phyloP scores from a whole-genome alignment of 2,113 vertebrate species.

The Thymallus thymallus region DNA sequence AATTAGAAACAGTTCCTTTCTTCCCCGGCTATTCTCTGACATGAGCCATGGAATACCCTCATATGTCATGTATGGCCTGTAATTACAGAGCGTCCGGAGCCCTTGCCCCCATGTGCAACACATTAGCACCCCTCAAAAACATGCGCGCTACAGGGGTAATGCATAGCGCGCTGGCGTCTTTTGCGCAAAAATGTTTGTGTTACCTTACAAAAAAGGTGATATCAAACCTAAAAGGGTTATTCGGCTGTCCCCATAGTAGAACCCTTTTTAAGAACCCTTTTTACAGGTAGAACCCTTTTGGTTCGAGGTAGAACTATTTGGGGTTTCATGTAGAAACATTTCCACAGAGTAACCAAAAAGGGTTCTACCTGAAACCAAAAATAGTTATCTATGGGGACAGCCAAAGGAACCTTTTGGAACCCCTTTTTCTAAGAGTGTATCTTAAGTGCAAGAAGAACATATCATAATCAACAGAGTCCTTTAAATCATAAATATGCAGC shows the following conservation, averaged over 20 bases:
- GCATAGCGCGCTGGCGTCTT: slow-evolving; percentile 1
- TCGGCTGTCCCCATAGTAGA: too few species aligned
- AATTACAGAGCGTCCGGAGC: slow-evolving; percentile 29
- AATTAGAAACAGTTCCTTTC: slow-evolving; percentile 59
- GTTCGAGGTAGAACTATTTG: too few species aligned
- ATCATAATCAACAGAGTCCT: neutral
- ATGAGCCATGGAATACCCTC: slow-evolving; percentile 33
- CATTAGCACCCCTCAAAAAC: slow-evolving; percentile 62
- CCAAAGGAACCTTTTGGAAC: too few species aligned
- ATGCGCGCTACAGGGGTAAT: slow-evolving; percentile 28
- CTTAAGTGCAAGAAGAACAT: neutral
- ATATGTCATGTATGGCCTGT: slow-evolving; percentile 35
- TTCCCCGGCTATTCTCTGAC: slow-evolving; percentile 13
- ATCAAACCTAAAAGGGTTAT: too few species aligned
- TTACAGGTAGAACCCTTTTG: too few species aligned
- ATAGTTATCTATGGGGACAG: too few species aligned
- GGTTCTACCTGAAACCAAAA: too few species aligned
- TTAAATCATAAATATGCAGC: neutral
- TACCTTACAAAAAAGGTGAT: too few species aligned
- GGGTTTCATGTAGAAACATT: too few species aligned
- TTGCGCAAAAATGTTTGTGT: neutral
- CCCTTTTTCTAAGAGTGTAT: too few species aligned
- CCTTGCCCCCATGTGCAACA: slow-evolving; percentile 60
- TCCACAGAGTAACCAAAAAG: too few species aligned
- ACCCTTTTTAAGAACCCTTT: too few species aligned